Base-by-base conservation (phyloP, 2,888 invertebrate species). In the Polyommatus icarus region DNA sequence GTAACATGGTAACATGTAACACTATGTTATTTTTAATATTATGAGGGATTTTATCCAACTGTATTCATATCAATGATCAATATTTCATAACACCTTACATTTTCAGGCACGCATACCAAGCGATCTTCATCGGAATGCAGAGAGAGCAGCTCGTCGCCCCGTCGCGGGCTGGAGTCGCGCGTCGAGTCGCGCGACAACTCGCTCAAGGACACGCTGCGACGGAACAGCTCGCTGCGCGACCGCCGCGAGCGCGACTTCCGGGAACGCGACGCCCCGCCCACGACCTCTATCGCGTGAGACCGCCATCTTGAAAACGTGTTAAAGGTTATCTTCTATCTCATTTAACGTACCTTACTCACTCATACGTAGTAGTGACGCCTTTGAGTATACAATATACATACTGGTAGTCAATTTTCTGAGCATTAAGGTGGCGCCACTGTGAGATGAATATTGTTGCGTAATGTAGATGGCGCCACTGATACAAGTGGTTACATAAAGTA, bases 81-180 rank as follows among this genome's bases (percentile, higher is more conserved):
- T 15, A 40, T 50, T 75, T 50, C 18, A 50, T 29, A 8, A 75
- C n/a, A 29, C 18, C 7, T 20, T 10, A 46, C 18, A 50, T 29
- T n/a, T 10, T 29, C 61, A 77, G 93, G 93, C 80, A 88, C 90
- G n/a, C 91, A 94, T 84, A 93, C 94, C 71, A 94, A 94, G 80
- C 90, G 94, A 0, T 94, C 94, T 0, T 94, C 94, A 0, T 94
- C 94, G 0, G 94, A 94, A 83, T 94, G 94, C 78, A 88, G 94
- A 18, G 94, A 94, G 20, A 83, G 89, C 1, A 86, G 87, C 0
- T 89, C 89, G 0, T 91, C 92, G 0, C 90, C 92, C 0, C 88
- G 94, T 0, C 87, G 92, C 54, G 89, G 91, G 0, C 86, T 92
- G 76, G 91, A 91, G 10, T 90, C 90, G 57, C 87, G 91, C 32